Conservation (phyloP, 2,888 invertebrate genomes). For the Mayetiola destructor region DNA sequence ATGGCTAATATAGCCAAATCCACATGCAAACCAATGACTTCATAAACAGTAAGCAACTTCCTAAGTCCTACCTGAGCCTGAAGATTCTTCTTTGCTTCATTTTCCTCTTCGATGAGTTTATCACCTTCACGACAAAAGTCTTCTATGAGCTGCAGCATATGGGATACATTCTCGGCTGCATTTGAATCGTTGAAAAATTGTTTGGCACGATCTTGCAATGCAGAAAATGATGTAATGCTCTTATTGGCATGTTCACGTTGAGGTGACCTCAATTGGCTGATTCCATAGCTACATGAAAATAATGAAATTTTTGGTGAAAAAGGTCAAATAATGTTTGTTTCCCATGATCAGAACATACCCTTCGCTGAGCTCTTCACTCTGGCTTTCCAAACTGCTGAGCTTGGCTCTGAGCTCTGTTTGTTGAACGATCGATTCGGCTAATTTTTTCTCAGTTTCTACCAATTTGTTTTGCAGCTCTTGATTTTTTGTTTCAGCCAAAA, state of each 20-base stretch:
- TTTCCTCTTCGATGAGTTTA: slow-evolving; percentile 47
- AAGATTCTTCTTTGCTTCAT: slow-evolving; percentile 54
- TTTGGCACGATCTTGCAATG: slow-evolving; percentile 32
- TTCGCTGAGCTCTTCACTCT: slow-evolving; percentile 40
- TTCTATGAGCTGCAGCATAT: slow-evolving; percentile 43
- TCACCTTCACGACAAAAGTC: slow-evolving; percentile 45
- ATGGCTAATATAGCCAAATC: not conserved
- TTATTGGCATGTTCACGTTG: slow-evolving; percentile 20
- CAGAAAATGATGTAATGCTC: slow-evolving; percentile 26
- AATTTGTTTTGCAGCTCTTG: slow-evolving; percentile 43
- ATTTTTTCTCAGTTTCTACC: slow-evolving; percentile 43
- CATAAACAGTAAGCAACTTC: not conserved
- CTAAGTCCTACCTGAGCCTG: slow-evolving; percentile 49
- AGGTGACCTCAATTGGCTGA: slow-evolving; percentile 25
- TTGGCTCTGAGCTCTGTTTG: slow-evolving; percentile 35
- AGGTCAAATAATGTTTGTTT: not conserved
- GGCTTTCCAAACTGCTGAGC: slow-evolving; percentile 31
- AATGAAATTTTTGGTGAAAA: slow-evolving; percentile 1
- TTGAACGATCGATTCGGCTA: slow-evolving; percentile 39
- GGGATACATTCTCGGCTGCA: slow-evolving; percentile 31
- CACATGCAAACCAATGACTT: not conserved
- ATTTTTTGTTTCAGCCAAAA: slow-evolving; percentile 33
- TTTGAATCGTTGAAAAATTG: slow-evolving; percentile 29
- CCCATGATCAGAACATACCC: slow-evolving; percentile 31
- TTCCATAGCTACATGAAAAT: slow-evolving; percentile 16